Percentiles rank a stretch among this genome's conserved stretches.
Conservation (phyloP, 1,140 invertebrate species). For the Bombus confusus region DNA sequence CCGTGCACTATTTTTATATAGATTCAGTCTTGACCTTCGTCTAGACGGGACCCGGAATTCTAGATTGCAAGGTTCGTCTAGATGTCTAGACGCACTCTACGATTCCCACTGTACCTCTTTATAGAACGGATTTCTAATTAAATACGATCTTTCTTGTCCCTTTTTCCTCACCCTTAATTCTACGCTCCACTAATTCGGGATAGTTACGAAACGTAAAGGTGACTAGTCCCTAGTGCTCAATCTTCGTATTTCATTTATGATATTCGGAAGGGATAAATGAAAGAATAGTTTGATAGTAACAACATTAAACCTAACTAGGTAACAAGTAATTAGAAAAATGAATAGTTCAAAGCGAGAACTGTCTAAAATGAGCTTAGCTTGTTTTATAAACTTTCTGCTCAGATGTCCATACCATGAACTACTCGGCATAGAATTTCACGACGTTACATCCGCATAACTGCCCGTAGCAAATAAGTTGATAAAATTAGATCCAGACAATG, state of each 20-base stretch:
- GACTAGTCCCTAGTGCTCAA: not conserved
- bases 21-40: slow-evolving; percentile 60
- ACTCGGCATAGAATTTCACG: not conserved
- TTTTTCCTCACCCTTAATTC: not conserved
- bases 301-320: not conserved
- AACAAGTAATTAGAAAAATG: not conserved
- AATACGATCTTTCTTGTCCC: not conserved
- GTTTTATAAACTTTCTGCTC: not conserved
- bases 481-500: not conserved
- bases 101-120: not conserved
- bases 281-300: not conserved
- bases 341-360: not conserved
- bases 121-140: slow-evolving; percentile 23
- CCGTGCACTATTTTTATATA: slow-evolving; percentile 58
- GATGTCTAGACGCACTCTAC: not conserved
- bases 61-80: slow-evolving; percentile 21
- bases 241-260: not conserved
- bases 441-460: no score
- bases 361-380: not conserved
- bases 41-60: slow-evolving; percentile 21
- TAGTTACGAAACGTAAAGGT: not conserved
- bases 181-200: not conserved
- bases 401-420: not conserved
- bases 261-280: not conserved
- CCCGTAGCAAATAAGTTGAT: not conserved